These are phyloP conservation scores for Tychaedon coryphoeus DNA, from an alignment of 2,113 vertebrate genomes.

Conservation along the genomic window DNA sequence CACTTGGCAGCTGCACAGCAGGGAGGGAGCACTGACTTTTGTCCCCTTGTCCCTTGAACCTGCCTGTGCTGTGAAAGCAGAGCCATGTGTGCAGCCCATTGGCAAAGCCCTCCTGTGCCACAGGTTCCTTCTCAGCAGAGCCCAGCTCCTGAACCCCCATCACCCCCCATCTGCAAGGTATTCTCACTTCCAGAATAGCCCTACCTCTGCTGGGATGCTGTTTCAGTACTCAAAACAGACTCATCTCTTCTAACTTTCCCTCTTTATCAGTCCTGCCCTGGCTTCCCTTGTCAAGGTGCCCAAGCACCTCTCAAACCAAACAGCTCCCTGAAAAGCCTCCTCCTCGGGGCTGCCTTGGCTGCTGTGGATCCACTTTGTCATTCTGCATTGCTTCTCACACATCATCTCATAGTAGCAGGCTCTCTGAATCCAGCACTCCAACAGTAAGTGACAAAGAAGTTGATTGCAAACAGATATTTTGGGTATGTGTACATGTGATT, in stretches of 20 bases:
- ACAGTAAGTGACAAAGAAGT: slow-evolving; percentile 22
- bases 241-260: not conserved
- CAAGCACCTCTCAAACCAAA: not conserved
- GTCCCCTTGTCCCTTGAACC: not conserved
- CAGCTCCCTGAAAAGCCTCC: not conserved
- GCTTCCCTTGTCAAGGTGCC: not conserved
- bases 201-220: not conserved
- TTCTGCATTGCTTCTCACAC: not conserved
- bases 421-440: not conserved
- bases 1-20: accelerated
- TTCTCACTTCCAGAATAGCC: not conserved
- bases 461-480: slow-evolving; percentile 46
- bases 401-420: not conserved
- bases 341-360: not conserved
- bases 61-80: not conserved
- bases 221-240: not conserved
- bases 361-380: not conserved
- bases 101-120: not conserved
- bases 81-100: accelerated
- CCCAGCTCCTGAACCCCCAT: accelerated
- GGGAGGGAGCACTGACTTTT: not conserved
- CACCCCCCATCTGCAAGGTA: not conserved
- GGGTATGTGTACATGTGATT: accelerated
- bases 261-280: not conserved
- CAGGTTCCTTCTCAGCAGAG: accelerated